These are phyloP conservation scores for Azemiops feae DNA, from an alignment of 2,113 vertebrate genomes.

Conservation along the genomic window DNA sequence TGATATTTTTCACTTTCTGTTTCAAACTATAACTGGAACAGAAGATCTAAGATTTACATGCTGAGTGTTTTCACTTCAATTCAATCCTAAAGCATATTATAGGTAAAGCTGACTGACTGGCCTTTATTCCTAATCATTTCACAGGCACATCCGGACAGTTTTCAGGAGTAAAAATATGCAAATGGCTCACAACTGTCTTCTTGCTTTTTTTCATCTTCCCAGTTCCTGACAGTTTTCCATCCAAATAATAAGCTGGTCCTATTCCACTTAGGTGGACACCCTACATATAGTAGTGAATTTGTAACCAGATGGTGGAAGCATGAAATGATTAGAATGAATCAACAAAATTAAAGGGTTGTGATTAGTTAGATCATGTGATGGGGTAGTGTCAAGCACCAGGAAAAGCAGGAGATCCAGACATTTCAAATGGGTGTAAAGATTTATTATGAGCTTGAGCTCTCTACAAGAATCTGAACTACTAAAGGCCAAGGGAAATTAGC, in stretches of 20 bases:
- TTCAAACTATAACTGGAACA: not conserved
- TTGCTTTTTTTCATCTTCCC: not conserved
- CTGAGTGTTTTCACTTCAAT: not conserved
- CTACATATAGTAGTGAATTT: not conserved
- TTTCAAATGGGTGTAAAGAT: not conserved
- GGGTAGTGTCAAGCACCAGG: not conserved
- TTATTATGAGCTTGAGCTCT: not conserved
- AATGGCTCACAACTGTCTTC: not conserved
- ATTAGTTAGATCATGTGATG: not conserved
- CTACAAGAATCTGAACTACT: not conserved
- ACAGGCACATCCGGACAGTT: not conserved
- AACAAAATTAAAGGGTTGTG: not conserved
- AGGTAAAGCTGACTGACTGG: not conserved
- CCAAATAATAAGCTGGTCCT: not conserved
- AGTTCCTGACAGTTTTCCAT: not conserved
- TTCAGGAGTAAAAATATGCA: not conserved
- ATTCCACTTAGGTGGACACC: not conserved
- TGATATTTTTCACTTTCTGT: not conserved
- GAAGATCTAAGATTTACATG: not conserved
- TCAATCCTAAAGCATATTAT: not conserved
- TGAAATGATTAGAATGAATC: not conserved
- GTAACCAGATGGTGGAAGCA: not conserved
- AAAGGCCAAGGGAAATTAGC: not conserved
- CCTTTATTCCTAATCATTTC: not conserved
- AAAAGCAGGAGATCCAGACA: not conserved